These are phyloP conservation scores for Syngnathoides biaculeatus DNA, from an alignment of 2,113 vertebrate species.

Conservation along the genomic window DNA sequence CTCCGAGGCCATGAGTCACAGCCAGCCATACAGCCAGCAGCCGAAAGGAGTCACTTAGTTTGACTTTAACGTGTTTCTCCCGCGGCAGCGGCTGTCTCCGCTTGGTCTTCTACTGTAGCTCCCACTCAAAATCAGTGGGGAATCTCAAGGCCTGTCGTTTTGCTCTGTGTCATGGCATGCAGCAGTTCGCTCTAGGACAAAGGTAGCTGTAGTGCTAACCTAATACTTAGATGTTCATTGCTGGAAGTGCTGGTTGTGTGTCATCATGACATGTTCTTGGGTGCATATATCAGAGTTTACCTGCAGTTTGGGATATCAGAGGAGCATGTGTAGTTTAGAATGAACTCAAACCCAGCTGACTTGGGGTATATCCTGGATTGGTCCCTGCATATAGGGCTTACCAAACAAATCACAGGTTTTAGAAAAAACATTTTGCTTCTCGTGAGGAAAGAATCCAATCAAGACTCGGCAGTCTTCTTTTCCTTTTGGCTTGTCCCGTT, in stretches of 20 bases:
- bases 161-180: constrained; percentile 54
- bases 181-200: constrained; percentile 46
- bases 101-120: constrained; percentile 50
- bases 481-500: no score
- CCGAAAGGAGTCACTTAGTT: constrained; percentile 60
- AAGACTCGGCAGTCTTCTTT: neutral
- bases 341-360: neutral
- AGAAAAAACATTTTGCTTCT: no score
- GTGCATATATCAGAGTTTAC: neutral
- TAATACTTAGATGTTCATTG: constrained; percentile 38
- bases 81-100: constrained; percentile 62
- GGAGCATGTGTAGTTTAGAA: neutral
- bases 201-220: constrained; percentile 44
- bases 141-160: constrained; percentile 58
- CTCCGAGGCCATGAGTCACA: constrained; percentile 59
- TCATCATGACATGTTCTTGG: constrained; percentile 14
- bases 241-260: constrained; percentile 31
- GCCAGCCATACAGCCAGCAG: constrained; percentile 54
- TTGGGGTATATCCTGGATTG: no score
- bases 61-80: constrained; percentile 70
- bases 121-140: constrained; percentile 55
- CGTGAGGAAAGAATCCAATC: no score
- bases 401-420: no score
- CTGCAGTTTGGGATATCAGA: neutral
- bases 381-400: no score